phyloP scores from a whole-genome alignment of 2,113 vertebrate species.

The Motacilla alba region DNA sequence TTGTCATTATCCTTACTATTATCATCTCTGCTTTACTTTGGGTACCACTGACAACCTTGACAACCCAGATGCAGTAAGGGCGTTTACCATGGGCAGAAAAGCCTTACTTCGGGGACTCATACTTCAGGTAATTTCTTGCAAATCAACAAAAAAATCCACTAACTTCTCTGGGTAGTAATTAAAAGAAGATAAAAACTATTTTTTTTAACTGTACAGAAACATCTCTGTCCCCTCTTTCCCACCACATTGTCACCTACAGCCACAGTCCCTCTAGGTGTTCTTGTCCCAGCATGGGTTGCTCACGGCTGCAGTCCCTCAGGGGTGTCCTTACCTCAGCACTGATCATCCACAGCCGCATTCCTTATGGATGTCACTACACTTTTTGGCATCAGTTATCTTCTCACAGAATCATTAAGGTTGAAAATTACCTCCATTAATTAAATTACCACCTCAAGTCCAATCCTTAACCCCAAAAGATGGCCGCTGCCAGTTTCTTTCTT shows the following conservation, averaged over 20 bases:
- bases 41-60: neutral
- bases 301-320: rapidly evolving
- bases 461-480: neutral
- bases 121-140: neutral
- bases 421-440: neutral
- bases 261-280: neutral
- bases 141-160: neutral
- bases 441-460: neutral
- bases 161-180: neutral
- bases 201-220: neutral
- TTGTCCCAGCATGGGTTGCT: neutral
- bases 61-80: too few species aligned
- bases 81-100: neutral
- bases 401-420: neutral
- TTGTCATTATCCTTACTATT: neutral
- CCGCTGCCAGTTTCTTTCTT: neutral
- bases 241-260: neutral
- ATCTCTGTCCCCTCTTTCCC: neutral
- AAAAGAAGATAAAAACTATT: neutral
- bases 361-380: neutral
- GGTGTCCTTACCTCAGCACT: rapidly evolving
- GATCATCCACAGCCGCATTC: neutral
- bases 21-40: neutral
- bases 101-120: neutral
- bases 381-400: neutral